phyloP scores from a whole-genome alignment of 2,797 vertebrate species.

The Gambelia wislizenii region DNA sequence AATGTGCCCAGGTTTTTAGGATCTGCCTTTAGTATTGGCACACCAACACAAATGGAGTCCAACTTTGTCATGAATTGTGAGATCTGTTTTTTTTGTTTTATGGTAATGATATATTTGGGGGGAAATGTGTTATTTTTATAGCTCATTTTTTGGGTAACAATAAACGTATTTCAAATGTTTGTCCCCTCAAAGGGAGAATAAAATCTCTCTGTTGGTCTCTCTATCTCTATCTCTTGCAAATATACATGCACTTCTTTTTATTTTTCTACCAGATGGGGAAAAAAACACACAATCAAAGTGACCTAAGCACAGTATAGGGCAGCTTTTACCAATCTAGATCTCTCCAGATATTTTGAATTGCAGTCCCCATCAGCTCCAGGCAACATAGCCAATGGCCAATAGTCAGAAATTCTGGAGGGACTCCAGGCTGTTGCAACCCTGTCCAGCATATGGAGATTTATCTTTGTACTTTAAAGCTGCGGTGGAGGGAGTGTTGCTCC shows the following conservation, averaged over 20 bases:
- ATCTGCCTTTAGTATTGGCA: not conserved
- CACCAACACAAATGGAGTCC: conserved; percentile 30
- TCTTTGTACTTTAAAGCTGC: too few relatives aligned
- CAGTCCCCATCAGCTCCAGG: too few relatives aligned
- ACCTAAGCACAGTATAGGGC: not conserved
- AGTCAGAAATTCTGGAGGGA: too few relatives aligned
- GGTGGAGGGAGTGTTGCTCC: too few relatives aligned
- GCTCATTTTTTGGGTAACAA: conserved; percentile 73
- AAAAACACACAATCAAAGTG: not conserved
- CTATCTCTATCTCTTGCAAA: not conserved
- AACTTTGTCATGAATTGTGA: conserved; percentile 64
- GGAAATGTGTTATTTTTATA: conserved; percentile 75
- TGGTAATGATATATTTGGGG: conserved; percentile 70
- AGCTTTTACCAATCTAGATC: too few relatives aligned
- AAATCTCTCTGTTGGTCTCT: not conserved
- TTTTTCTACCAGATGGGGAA: not conserved
- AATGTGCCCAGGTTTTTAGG: not conserved
- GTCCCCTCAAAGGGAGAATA: not conserved
- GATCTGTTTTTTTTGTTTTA: conserved; percentile 73
- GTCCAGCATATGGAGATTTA: too few relatives aligned
- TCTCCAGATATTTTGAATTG: too few relatives aligned
- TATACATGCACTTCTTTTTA: not conserved
- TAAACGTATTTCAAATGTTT: conserved; percentile 63
- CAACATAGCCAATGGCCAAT: too few relatives aligned
- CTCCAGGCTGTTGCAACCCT: too few relatives aligned